Evolutionary conservation across 2,113 vertebrate genomes (phyloP), one percentile per base, ranked within the genome.

Genomic region (Diphyllodes magnificus): DNA sequence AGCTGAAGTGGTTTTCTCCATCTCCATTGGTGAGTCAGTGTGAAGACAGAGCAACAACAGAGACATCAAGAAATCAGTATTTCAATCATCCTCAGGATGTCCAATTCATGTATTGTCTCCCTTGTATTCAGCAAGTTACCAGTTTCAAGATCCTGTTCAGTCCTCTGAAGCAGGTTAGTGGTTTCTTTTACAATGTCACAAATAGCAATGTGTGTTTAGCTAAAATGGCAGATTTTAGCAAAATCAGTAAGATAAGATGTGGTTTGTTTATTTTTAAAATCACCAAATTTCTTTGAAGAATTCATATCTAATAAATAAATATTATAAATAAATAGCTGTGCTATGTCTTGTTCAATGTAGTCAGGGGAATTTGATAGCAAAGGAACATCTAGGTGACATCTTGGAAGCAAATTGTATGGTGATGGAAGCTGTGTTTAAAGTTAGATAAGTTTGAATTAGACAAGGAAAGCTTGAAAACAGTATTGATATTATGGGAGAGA

Each of bases 141-240:
- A 28, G 57, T 59, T 95, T 70, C 39, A 17, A 92, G 83, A 86
- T 70, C 61, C 21, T 25, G 33, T 72, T 65, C 76, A 42, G 49
- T 49, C 66, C 17, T 95, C 71, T 95, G 93, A 95, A 95, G 63
- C 84, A 97, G 96, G 96, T 97, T 65, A 90, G 97, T 95, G 51
- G 12, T 54, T 92, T 91, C 23, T 81, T 95, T 91, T 69, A 59
- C n/a, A 79, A 2, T 44, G 8, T 63, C 51, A 71, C 30, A 42
- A 27, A 49, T 24, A 44, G 9, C 17, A 92, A 65, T 8, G 2
- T 56, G 20, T 15, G 8, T 53, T 85, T 40, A 88, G 24, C 21
- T 70, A 54, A 88, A 78, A 25, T 8, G 13, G 22, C 22, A 59
- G 15, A 53, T 72, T 87, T 92, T 65, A 69, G 21, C n/a, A 71